phyloP scores from a whole-genome alignment of 2,797 vertebrate species.

The Intellagama lesueurii region DNA sequence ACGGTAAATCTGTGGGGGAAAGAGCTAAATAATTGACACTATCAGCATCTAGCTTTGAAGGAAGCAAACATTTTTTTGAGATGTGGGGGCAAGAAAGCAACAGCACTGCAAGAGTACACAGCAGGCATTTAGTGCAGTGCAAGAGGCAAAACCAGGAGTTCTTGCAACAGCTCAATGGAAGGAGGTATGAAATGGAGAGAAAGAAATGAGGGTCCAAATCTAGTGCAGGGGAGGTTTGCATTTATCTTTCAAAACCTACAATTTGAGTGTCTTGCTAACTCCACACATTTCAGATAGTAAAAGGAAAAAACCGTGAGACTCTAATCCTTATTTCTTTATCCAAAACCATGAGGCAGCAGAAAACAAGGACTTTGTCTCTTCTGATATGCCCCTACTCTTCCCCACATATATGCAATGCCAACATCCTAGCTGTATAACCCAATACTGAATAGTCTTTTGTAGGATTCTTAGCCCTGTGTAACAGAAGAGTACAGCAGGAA shows the following conservation, averaged over 20 bases:
- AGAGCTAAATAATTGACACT: background rate
- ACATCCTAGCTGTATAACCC: background rate
- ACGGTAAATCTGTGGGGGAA: too few relatives aligned
- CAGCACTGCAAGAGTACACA: background rate
- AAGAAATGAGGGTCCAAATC: background rate
- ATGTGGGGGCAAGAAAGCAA: background rate
- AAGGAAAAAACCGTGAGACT: background rate
- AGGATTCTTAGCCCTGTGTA: background rate
- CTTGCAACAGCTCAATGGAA: background rate
- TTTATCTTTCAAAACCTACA: background rate
- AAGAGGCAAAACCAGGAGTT: background rate
- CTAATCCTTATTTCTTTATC: background rate
- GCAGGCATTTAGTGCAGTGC: background rate
- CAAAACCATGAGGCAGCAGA: background rate
- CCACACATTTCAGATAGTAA: background rate
- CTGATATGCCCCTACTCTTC: background rate
- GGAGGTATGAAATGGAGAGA: background rate
- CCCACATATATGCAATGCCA: background rate
- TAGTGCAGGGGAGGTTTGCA: background rate
- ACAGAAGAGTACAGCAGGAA: background rate
- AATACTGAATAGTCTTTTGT: background rate
- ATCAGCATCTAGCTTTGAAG: background rate
- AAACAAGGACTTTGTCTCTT: background rate
- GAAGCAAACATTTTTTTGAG: background rate
- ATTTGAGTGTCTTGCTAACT: background rate